Percentiles rank a stretch among this genome's conserved stretches.
Evolutionary conservation across 1,140 invertebrate genomes (phyloP).

Genomic region (Pseudomyrmex sp.): DNA sequence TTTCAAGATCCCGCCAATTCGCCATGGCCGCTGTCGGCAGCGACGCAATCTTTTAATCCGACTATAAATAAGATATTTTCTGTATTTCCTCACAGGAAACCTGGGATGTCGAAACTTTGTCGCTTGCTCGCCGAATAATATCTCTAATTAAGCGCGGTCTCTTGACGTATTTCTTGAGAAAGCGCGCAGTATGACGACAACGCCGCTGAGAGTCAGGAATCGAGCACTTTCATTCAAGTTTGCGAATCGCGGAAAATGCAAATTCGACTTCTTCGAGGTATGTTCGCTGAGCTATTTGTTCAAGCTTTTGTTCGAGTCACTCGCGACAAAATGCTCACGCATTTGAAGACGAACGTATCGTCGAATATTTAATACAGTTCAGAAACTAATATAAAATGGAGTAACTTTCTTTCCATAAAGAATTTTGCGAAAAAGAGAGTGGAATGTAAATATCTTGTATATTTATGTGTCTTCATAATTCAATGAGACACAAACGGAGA

Average conservation of each 20-base stretch:
- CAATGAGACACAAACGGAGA: no score
- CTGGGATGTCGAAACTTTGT: slow-evolving; percentile 56
- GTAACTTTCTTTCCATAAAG: background rate
- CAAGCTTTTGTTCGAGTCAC: background rate
- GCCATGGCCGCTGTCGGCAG: slow-evolving; percentile 16
- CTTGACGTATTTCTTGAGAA: slow-evolving; percentile 28
- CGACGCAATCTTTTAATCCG: slow-evolving; percentile 67
- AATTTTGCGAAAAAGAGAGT: no score
- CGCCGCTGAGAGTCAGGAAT: background rate
- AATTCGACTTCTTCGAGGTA: slow-evolving; percentile 19
- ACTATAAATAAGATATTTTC: slow-evolving; percentile 63
- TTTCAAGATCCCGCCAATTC: slow-evolving; percentile 59
- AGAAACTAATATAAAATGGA: background rate
- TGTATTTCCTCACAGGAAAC: slow-evolving; percentile 51
- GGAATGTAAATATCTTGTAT: no score
- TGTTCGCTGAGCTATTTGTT: background rate
- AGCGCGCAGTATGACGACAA: background rate
- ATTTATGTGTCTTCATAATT: no score
- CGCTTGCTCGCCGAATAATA: slow-evolving; percentile 42
- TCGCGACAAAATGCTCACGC: slow-evolving; percentile 1
- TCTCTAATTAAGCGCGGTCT: slow-evolving; percentile 13
- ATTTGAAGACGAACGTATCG: background rate
- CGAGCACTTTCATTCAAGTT: slow-evolving; percentile 39
- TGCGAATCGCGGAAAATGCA: slow-evolving; percentile 30
- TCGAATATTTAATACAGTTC: background rate